Evolutionary conservation across 1,140 invertebrate species (phyloP).

Genomic region (Anthonomus grandis): DNA sequence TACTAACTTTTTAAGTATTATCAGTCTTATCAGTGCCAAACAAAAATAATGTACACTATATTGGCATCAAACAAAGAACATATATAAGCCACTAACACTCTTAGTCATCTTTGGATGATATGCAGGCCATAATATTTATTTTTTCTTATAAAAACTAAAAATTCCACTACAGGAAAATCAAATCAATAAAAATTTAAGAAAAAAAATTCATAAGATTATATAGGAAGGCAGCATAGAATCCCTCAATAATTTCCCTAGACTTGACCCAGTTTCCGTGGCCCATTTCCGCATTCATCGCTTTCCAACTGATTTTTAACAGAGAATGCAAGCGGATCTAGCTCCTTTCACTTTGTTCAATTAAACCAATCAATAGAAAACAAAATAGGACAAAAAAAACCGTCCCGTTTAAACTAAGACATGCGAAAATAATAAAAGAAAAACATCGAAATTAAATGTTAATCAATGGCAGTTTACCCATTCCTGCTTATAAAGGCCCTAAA

Average conservation of each 20-base stretch:
- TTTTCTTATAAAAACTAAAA: no score
- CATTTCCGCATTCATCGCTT: slow-evolving; percentile 22
- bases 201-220: no score
- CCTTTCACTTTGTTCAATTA: slow-evolving; percentile 25
- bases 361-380: slow-evolving; percentile 27
- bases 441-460: slow-evolving; percentile 15
- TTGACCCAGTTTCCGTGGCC: slow-evolving; percentile 26
- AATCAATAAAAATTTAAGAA: no score
- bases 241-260: slow-evolving; percentile 14
- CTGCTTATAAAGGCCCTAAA: slow-evolving; percentile 8
- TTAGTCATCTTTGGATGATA: no score
- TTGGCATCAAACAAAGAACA: no score
- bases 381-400: neutral
- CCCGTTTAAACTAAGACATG: neutral
- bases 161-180: no score
- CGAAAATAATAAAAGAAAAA: neutral
- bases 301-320: slow-evolving; percentile 25
- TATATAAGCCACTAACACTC: no score
- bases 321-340: slow-evolving; percentile 24
- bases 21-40: no score
- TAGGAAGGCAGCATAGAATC: neutral
- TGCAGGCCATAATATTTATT: no score
- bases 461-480: slow-evolving; percentile 26
- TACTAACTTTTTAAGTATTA: no score
- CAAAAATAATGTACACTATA: no score